Evolutionary conservation across 2,797 vertebrate species (phyloP), one percentile per base, ranked within the genome.

Genomic region (Bufotes viridis): DNA sequence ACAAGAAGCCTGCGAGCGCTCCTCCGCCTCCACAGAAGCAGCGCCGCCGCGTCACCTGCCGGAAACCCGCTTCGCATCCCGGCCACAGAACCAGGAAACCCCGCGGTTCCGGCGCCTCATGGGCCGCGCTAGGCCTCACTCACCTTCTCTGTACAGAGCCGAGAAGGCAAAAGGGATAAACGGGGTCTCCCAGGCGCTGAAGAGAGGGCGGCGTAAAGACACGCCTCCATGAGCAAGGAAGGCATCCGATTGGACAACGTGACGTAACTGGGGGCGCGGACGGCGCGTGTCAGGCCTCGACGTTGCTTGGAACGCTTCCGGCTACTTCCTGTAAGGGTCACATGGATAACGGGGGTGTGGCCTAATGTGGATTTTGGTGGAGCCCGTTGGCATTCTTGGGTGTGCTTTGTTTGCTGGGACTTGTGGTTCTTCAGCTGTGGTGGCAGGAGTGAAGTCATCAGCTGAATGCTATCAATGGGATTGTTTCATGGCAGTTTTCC

Each of bases 181-280:
- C 94, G 94, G 97, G 97, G 96, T 96, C 96, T 96, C 96, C 95
- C 79, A 91, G 90, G 60, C 94, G 72, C 92, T 94, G 94, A 96
- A 95, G 94, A 95, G 96, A 92, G 96, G 96, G 90, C 84, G 88
- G n/a, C 29, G 18, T 49, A 1, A 82, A 34, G 88, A 79, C 70
- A 89, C 82, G 67, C 55, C 53, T 22, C 14, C 15, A 6, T 2
- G 2, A 5, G 18, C 17, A n/a, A 24, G 22, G 9, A 61, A 11
- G 26, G 1, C 1, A 14, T 9, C 29, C 6, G 65, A 88, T 84
- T 88, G 87, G 87, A 15, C 24, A 7, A 42, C 17, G 5, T 12
- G 7, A 1, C 11, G 4, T 6, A 2, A 1, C 78, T 20, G 8
- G 29, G 26, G 42, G 82, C 82, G n/a, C 42, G 61, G 17, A 7